Evolutionary conservation across 2,888 invertebrate genomes (phyloP).

Genomic region (Chouioia cunea): DNA sequence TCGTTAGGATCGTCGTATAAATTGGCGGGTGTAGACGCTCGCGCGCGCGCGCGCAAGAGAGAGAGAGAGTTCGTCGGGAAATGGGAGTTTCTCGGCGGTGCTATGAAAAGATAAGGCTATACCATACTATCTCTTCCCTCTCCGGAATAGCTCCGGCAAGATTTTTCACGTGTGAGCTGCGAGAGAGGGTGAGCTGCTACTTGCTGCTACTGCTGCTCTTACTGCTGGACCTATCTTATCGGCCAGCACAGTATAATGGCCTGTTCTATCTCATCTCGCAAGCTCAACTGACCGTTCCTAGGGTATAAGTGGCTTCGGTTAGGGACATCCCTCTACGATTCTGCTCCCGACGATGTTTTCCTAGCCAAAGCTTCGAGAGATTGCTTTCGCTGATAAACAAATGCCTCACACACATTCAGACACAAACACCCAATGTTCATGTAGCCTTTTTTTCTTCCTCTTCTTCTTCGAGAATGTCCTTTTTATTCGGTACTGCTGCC

Average conservation of each 20-base stretch:
- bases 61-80: conserved; percentile 58
- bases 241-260: conserved; percentile 61
- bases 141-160: conserved; percentile 54
- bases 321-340: conserved; percentile 24
- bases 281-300: conserved; percentile 42
- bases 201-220: too few relatives aligned
- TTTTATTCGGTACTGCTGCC: too few relatives aligned
- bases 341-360: conserved; percentile 39
- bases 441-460: conserved; percentile 22
- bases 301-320: conserved; percentile 12
- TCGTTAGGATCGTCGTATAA: conserved; percentile 63
- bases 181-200: neutral
- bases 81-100: conserved; percentile 64
- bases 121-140: conserved; percentile 49
- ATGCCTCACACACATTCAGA: conserved; percentile 1
- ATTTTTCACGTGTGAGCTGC: conserved; percentile 63
- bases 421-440: neutral
- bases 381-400: conserved; percentile 37
- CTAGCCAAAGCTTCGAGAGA: conserved; percentile 29
- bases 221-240: conserved; percentile 67
- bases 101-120: conserved; percentile 65
- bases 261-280: conserved; percentile 66
- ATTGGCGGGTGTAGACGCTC: conserved; percentile 58
- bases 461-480: too few relatives aligned
- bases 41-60: conserved; percentile 46